Evolutionary conservation across 2,888 invertebrate species (phyloP).

Genomic region (Eupeodes latifasciatus): DNA sequence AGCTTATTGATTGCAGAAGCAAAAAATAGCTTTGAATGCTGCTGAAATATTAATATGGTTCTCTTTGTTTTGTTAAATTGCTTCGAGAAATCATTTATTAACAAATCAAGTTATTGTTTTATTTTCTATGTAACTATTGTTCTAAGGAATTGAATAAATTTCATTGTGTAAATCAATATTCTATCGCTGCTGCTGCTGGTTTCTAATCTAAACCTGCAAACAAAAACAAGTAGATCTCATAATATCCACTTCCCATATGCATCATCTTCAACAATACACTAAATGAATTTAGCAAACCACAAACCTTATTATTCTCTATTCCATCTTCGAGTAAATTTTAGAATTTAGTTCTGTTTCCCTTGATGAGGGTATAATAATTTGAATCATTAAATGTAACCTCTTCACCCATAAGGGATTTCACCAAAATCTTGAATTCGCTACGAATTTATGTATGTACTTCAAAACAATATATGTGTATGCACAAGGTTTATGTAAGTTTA

Average conservation of each 20-base stretch:
- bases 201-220: background rate
- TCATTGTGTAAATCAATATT: background rate
- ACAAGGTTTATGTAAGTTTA: too few relatives aligned
- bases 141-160: background rate
- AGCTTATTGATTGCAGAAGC: too few relatives aligned
- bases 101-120: background rate
- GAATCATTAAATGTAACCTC: constrained; percentile 1
- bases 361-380: background rate
- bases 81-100: too few relatives aligned
- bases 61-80: too few relatives aligned
- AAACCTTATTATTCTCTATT: background rate
- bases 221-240: too few relatives aligned
- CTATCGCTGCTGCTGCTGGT: background rate
- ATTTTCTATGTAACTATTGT: background rate
- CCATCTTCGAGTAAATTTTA: background rate
- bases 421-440: too few relatives aligned
- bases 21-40: too few relatives aligned
- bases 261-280: background rate
- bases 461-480: too few relatives aligned
- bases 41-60: too few relatives aligned
- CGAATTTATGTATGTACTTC: too few relatives aligned
- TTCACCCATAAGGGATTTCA: background rate
- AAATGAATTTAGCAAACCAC: background rate
- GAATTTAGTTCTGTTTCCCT: background rate
- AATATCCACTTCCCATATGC: background rate